Percentiles rank a stretch among this genome's conserved stretches.
These are phyloP conservation scores for Phenganax stokvisi DNA, from an alignment of 92 coral and sea anemone genomes.

Conservation along the genomic window DNA sequence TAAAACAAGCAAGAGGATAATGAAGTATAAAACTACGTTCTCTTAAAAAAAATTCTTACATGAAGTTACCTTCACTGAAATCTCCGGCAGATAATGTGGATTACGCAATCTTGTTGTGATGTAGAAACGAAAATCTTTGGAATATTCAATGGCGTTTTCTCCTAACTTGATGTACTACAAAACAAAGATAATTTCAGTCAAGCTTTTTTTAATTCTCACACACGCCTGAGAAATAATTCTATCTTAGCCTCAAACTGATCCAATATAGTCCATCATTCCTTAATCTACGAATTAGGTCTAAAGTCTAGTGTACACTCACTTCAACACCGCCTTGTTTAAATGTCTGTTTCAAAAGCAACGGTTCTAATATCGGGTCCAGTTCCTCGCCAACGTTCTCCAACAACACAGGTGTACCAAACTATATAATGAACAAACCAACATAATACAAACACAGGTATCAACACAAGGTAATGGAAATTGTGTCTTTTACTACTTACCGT, in stretches of 20 bases:
- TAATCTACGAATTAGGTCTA: too few relatives aligned
- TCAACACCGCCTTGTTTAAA: slow-evolving; percentile 99
- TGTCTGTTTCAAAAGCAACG: slow-evolving; percentile 83
- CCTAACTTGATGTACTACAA: slow-evolving; percentile 87
- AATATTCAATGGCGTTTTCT: slow-evolving; percentile 96
- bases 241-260: too few relatives aligned
- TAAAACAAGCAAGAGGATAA: not conserved
- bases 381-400: slow-evolving; percentile 97
- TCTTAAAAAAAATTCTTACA: not conserved
- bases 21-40: not conserved
- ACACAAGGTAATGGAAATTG: not conserved
- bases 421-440: not conserved
- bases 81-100: slow-evolving; percentile 97
- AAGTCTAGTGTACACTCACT: slow-evolving; percentile 43
- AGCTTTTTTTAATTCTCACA: not conserved
- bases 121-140: slow-evolving; percentile 99
- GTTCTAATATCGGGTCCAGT: slow-evolving; percentile 91
- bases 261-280: too few relatives aligned
- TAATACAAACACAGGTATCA: not conserved
- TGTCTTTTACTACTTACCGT: slow-evolving; percentile 53
- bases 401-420: slow-evolving; percentile 99
- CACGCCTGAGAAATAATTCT: not conserved
- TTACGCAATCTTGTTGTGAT: slow-evolving; percentile 96
- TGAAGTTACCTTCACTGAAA: slow-evolving; percentile 76
- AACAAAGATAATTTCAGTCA: not conserved